Evolutionary conservation across 2,797 vertebrate genomes (phyloP), one percentile per base, ranked within the genome.

Genomic region (Brotula barbata): DNA sequence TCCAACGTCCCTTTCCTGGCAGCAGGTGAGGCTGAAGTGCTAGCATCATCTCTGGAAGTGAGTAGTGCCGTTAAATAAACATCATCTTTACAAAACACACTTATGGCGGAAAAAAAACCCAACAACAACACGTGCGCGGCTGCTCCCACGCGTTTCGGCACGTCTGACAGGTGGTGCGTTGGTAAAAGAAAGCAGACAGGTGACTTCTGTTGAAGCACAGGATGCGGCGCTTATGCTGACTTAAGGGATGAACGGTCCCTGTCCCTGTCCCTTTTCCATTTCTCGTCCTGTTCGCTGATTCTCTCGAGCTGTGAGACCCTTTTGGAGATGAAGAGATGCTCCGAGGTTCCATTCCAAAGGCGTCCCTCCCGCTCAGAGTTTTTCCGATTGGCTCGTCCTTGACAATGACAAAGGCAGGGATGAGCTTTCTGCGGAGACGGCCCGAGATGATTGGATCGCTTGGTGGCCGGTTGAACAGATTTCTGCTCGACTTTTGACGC

Each of bases 141-240:
- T n/a, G 47, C 68, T 59, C 54, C 58, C 55, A 68, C 50, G 14
- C 44, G 56, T 52, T 51, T 69, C 81, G 84, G 87, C 88, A 86
- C 81, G 83, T 85, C 70, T 80, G 56, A 15, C 72, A 75, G 75
- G 78, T 46, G 68, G 85, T 77, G 75, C 73, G 79, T 80, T 78
- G 60, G 65, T 46, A 64, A 77, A 65, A 58, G n/a, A 71, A 51
- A 70, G 55, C 55, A 70, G 4, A 54, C 5, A 49, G 2, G 2
- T n/a, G 13, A 41, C 17, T 17, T 23, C 5, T 19, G 3, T 13
- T 47, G 43, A 64, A 23, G 11, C 17, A 36, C 34, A 36, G 6
- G 41, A 16, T 37, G 58, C 40, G 57, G 57, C 31, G 56, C 31
- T 57, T 11, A 13, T 25, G 46, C 51, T 52, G 46, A 68, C 58